These are phyloP conservation scores for Tapera naevia DNA, from an alignment of 2,797 vertebrate genomes.

Conservation along the genomic window DNA sequence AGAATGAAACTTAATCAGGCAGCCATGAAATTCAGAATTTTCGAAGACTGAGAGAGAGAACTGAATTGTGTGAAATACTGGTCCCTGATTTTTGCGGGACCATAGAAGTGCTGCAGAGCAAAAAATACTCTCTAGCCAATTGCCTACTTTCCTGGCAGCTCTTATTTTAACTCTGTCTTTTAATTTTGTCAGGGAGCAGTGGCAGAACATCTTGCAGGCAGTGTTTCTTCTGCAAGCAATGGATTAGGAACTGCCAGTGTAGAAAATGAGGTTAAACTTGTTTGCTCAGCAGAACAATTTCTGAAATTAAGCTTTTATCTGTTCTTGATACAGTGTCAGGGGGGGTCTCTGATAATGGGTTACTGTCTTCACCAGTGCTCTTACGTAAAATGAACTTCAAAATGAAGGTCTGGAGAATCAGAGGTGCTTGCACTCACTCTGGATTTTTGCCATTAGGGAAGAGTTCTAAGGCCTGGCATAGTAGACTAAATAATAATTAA, in stretches of 20 bases:
- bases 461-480: not conserved
- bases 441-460: not conserved
- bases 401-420: not conserved
- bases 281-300: not conserved
- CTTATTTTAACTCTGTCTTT: not conserved
- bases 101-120: not conserved
- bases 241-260: not conserved
- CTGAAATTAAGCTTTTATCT: not conserved
- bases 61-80: not conserved
- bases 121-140: not conserved
- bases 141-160: not conserved
- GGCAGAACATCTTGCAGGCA: not conserved
- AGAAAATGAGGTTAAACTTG: not conserved
- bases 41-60: not conserved
- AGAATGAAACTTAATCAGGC: conserved; percentile 9
- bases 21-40: conserved; percentile 32
- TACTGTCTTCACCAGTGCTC: not conserved
- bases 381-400: not conserved
- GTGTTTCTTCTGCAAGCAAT: not conserved
- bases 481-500: conserved; percentile 45
- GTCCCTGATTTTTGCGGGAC: not conserved
- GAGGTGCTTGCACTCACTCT: not conserved
- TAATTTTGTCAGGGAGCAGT: not conserved
- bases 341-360: not conserved
- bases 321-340: not conserved